These are phyloP conservation scores for Phasianus colchicus DNA, from an alignment of 2,113 vertebrate species.

Conservation along the genomic window DNA sequence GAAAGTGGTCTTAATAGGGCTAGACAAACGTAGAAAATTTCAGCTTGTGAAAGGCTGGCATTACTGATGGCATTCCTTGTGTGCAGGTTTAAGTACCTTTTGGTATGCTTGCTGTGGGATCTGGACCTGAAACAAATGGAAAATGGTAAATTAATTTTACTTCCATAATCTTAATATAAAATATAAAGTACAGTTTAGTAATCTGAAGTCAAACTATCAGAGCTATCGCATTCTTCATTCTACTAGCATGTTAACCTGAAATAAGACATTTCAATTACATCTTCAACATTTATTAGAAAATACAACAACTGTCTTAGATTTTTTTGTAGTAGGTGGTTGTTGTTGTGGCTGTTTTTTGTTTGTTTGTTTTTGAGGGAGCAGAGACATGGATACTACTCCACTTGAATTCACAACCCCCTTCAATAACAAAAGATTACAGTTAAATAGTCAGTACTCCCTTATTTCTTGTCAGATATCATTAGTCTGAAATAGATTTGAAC, in stretches of 20 bases:
- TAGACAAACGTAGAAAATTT: background rate
- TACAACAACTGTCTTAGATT: background rate
- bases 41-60: constrained; percentile 14
- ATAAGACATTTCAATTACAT: too few species aligned
- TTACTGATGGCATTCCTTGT: background rate
- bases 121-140: constrained; percentile 78
- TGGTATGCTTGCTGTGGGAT: constrained; percentile 85
- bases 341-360: background rate
- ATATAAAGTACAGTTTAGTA: background rate
- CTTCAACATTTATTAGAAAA: background rate
- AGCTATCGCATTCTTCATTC: background rate
- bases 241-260: background rate
- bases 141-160: constrained; percentile 31
- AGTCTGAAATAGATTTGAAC: background rate
- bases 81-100: constrained; percentile 74
- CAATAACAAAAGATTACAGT: background rate
- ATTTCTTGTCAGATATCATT: background rate
- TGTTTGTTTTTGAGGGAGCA: background rate
- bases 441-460: background rate
- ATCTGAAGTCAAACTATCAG: background rate
- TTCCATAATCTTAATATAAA: background rate
- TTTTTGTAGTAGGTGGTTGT: background rate
- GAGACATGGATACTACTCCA: background rate
- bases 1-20: background rate
- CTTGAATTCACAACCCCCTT: background rate